phyloP scores from a whole-genome alignment of 1,140 invertebrate species.

The Ips typographus region DNA sequence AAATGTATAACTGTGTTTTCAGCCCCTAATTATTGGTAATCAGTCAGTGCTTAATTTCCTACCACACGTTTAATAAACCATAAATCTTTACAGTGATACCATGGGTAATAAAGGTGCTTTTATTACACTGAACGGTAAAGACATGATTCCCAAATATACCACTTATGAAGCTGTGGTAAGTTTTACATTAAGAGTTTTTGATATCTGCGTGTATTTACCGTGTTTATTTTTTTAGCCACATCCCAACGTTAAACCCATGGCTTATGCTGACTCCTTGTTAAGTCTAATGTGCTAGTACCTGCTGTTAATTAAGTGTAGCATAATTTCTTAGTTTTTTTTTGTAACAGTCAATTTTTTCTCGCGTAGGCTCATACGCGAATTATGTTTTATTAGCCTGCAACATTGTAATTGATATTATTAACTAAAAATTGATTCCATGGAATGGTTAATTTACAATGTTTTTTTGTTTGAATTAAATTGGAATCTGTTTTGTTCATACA shows the following conservation, averaged over 20 bases:
- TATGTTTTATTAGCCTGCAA: neutral
- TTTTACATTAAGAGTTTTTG: conserved; percentile 36
- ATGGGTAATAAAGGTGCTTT: conserved; percentile 99
- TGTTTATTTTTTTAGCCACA: conserved; percentile 74
- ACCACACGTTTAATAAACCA: neutral
- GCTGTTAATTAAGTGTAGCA: conserved; percentile 41
- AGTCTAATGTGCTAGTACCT: conserved; percentile 62
- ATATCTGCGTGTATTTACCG: neutral
- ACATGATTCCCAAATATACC: conserved; percentile 87
- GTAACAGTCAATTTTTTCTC: neutral
- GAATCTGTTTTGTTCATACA: too few relatives aligned
- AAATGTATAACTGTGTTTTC: conserved; percentile 97
- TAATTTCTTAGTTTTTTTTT: conserved; percentile 32
- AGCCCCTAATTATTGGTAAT: conserved; percentile 97
- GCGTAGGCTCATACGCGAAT: neutral
- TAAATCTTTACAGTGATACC: conserved; percentile 81
- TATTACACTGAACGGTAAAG: conserved; percentile 90
- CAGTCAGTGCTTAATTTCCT: neutral
- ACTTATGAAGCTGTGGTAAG: conserved; percentile 92
- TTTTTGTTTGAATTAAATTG: too few relatives aligned
- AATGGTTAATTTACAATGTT: too few relatives aligned
- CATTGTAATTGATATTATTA: too few relatives aligned
- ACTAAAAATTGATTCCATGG: too few relatives aligned
- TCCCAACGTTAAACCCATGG: conserved; percentile 96
- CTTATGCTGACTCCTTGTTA: conserved; percentile 80